Evolutionary conservation across 2,888 invertebrate genomes (phyloP).

Genomic region (Incurvaria masculella): DNA sequence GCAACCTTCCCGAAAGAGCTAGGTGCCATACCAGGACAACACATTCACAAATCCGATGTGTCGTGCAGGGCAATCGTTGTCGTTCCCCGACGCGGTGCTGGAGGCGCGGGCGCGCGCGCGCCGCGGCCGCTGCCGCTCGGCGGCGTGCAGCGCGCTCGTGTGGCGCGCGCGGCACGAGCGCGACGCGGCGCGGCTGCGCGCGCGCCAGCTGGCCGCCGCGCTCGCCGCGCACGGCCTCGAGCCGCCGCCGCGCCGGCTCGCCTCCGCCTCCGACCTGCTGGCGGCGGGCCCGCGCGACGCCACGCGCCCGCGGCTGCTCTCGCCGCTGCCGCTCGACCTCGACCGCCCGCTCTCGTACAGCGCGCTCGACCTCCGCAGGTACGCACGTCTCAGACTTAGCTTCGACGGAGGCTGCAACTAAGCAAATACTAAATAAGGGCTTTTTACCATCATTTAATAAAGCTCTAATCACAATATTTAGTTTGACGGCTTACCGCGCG

Average conservation of each 20-base stretch:
- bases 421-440: too few relatives aligned
- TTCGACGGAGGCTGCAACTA: too few relatives aligned
- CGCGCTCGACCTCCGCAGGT: slow-evolving; percentile 1
- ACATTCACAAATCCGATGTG: not conserved
- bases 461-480: too few relatives aligned
- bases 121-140: slow-evolving; percentile 57
- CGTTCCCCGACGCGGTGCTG: slow-evolving; percentile 48
- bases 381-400: too few relatives aligned
- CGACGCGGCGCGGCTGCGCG: slow-evolving; percentile 80
- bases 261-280: slow-evolving; percentile 60
- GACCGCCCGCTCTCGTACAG: slow-evolving; percentile 50
- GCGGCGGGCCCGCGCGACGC: slow-evolving; percentile 55
- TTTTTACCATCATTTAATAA: too few relatives aligned
- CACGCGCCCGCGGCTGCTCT: slow-evolving; percentile 45
- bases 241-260: slow-evolving; percentile 66
- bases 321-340: slow-evolving; percentile 41
- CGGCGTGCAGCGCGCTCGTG: slow-evolving; percentile 81
- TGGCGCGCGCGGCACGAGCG: slow-evolving; percentile 92
- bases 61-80: slow-evolving; percentile 61
- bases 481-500: too few relatives aligned
- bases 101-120: slow-evolving; percentile 37
- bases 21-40: too few relatives aligned
- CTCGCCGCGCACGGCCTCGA: slow-evolving; percentile 80
- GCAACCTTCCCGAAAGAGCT: too few relatives aligned
- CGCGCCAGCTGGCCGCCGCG: slow-evolving; percentile 82